phyloP scores from a whole-genome alignment of 2,797 vertebrate genomes.

The Myoxocephalus aenaeus region DNA sequence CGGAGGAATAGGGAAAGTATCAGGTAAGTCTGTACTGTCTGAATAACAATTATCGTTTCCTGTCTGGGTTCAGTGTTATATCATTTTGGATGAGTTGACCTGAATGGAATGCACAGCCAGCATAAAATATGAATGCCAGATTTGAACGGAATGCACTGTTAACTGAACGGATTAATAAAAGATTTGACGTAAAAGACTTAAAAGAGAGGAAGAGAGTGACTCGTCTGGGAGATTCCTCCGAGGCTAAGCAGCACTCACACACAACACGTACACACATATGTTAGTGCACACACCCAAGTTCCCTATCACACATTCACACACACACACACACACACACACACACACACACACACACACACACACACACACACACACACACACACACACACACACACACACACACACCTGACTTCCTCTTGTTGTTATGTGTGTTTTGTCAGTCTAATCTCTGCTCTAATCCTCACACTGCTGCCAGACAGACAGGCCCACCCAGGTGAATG shows the following conservation, averaged over 20 bases:
- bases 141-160: conserved; percentile 72
- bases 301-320: conserved; percentile 17
- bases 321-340: conserved; percentile 40
- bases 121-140: conserved; percentile 66
- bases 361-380: conserved; percentile 44
- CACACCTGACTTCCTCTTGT: conserved; percentile 74
- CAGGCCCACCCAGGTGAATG: conserved; percentile 82
- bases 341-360: conserved; percentile 44
- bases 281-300: conserved; percentile 35
- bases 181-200: conserved; percentile 75
- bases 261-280: conserved; percentile 42
- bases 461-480: conserved; percentile 79
- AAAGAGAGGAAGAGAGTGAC: conserved; percentile 70
- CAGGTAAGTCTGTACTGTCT: conserved; percentile 46
- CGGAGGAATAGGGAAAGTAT: conserved; percentile 47
- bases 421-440: conserved; percentile 80
- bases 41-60: conserved; percentile 74
- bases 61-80: conserved; percentile 63
- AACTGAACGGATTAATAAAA: conserved; percentile 77
- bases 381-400: conserved; percentile 26
- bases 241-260: conserved; percentile 60
- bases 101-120: conserved; percentile 69
- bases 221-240: conserved; percentile 64
- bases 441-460: conserved; percentile 81
- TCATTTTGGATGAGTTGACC: conserved; percentile 56